Conservation (phyloP, 1,140 invertebrate genomes). For the Drosophila mojavensis region DNA sequence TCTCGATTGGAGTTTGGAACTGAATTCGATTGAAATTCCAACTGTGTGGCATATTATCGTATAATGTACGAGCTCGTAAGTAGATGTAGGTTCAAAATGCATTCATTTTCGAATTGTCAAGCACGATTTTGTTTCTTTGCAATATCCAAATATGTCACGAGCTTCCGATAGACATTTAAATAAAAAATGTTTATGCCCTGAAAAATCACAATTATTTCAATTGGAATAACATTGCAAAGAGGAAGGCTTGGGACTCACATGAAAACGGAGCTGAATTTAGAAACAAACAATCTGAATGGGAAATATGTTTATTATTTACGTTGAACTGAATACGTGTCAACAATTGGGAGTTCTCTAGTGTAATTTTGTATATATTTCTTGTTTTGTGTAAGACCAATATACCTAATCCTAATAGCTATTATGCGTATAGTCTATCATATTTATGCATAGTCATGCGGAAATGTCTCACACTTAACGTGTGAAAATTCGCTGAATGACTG, state of each 20-base stretch:
- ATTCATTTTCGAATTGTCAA: slow-evolving; percentile 20
- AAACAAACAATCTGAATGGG: neutral
- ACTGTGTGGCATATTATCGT: slow-evolving; percentile 3
- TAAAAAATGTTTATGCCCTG: slow-evolving; percentile 30
- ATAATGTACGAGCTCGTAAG: neutral
- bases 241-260: neutral
- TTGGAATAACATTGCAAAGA: neutral
- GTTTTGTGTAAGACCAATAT: too few relatives aligned
- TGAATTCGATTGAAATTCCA: neutral
- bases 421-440: too few relatives aligned
- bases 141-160: slow-evolving; percentile 63
- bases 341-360: neutral
- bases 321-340: too few relatives aligned
- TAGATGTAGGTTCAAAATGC: slow-evolving; percentile 9
- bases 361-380: too few relatives aligned
- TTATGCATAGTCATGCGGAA: slow-evolving; percentile 9
- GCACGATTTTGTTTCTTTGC: slow-evolving; percentile 17
- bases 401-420: too few relatives aligned
- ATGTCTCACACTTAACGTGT: slow-evolving; percentile 46
- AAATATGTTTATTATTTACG: neutral
- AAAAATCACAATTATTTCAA: neutral
- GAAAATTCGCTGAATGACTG: slow-evolving; percentile 55
- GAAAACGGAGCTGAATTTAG: neutral
- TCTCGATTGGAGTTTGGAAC: neutral
- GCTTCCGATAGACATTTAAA: slow-evolving; percentile 54